These are phyloP conservation scores for Oncorhynchus mykiss DNA, from an alignment of 2,113 vertebrate genomes.

Conservation along the genomic window DNA sequence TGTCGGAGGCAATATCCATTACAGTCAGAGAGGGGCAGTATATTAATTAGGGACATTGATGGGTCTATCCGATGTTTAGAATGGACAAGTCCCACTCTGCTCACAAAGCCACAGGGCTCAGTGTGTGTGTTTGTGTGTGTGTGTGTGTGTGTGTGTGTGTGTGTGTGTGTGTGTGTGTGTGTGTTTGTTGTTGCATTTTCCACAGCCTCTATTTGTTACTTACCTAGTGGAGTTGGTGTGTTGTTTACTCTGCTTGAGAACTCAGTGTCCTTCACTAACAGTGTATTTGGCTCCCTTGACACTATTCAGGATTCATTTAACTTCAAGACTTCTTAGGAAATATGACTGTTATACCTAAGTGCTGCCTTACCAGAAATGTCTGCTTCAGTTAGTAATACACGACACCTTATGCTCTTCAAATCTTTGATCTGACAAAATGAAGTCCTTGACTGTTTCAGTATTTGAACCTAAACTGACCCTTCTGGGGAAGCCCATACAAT, in stretches of 20 bases:
- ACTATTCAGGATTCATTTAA: too few relatives aligned
- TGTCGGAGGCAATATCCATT: slow-evolving; percentile 34
- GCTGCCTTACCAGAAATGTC: neutral
- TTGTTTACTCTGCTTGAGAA: too few relatives aligned
- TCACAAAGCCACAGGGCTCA: slow-evolving; percentile 17
- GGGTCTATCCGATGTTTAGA: slow-evolving; percentile 18
- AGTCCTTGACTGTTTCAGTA: neutral
- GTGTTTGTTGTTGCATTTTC: too few relatives aligned
- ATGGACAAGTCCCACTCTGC: slow-evolving; percentile 19
- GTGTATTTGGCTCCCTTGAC: too few relatives aligned
- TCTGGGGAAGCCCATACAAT: neutral
- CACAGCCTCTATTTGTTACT: too few relatives aligned
- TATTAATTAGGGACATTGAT: slow-evolving; percentile 27
- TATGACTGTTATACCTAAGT: too few relatives aligned
- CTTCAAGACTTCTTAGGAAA: too few relatives aligned
- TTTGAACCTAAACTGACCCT: neutral
- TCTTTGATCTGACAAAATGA: neutral
- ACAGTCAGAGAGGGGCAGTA: slow-evolving; percentile 25
- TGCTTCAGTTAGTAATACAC: neutral
- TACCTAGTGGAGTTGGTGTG: too few relatives aligned
- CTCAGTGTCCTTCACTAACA: too few relatives aligned
- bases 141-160: too few relatives aligned
- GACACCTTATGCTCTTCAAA: neutral
- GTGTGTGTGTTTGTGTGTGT: neutral
- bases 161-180: too few relatives aligned